phyloP scores from a whole-genome alignment of 2,113 vertebrate species.

The Neogobius melanostomus region DNA sequence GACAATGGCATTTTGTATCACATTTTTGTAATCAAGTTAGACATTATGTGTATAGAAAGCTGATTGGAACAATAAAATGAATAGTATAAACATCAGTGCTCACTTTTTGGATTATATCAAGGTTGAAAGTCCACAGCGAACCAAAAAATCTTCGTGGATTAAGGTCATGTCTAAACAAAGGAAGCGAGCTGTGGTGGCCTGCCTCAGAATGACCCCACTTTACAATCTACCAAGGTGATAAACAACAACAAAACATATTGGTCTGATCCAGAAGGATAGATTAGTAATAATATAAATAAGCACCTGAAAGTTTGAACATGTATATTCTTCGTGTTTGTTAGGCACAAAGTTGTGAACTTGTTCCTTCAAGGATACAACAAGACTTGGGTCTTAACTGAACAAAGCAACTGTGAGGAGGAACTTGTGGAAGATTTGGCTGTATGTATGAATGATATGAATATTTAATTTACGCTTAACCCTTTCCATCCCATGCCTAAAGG shows the following conservation, averaged over 20 bases:
- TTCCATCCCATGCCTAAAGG: too few species aligned
- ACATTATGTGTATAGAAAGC: not conserved
- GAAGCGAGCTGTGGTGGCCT: slow-evolving; percentile 93
- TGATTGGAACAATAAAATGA: not conserved
- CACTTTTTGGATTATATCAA: slow-evolving; percentile 48
- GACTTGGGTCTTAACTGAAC: slow-evolving; percentile 90
- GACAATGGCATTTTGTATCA: not conserved
- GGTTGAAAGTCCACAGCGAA: slow-evolving; percentile 90
- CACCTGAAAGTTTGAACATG: not conserved
- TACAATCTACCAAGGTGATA: slow-evolving; percentile 91
- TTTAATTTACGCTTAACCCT: not conserved
- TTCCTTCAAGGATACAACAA: slow-evolving; percentile 95
- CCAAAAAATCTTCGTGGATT: slow-evolving; percentile 85
- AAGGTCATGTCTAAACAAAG: slow-evolving; percentile 93
- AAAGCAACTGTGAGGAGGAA: slow-evolving; percentile 88
- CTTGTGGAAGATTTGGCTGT: slow-evolving; percentile 94
- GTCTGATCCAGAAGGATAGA: not conserved
- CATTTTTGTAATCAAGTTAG: not conserved
- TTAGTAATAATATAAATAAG: not conserved
- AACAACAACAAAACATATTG: not conserved
- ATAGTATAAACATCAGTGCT: not conserved
- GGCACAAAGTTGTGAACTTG: slow-evolving; percentile 91
- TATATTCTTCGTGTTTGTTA: slow-evolving; percentile 42
- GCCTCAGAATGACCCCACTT: slow-evolving; percentile 91
- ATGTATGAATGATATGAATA: slow-evolving; percentile 46